Evolutionary conservation across 2,888 invertebrate genomes (phyloP), one percentile per base, ranked within the genome.

Genomic region (Tethea ocularis): DNA sequence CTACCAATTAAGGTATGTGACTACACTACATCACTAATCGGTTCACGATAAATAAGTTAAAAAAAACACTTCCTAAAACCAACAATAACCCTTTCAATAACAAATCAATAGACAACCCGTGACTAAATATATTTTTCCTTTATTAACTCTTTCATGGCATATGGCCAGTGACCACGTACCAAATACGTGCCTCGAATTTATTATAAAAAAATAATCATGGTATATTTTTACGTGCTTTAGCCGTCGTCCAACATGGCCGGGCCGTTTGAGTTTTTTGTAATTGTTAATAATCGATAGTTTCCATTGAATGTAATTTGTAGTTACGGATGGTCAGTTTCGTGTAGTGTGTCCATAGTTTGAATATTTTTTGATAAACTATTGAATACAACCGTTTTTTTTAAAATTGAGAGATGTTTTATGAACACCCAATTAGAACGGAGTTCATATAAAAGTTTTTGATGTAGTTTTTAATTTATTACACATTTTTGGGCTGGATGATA

Each of bases 61-160:
- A 20, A 17, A 41, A 17, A 41, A 46, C 17, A 46, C 46, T n/a
- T 46, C 46, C 46, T 1, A 46, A 20, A 46, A 46, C n/a, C 8
- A 46, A 46, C 46, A 46, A n/a, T 17, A 41, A 46, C 46, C 46
- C 46, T 46, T 23, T 52, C 24, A 64, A 66, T 57, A 57, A 36
- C 67, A 77, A 81, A 85, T 84, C 83, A 81, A 87, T 85, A 83
- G 78, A 83, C 77, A 81, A 80, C 69, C 74, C 78, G 77, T 85
- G 77, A 83, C 82, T 69, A 76, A 73, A 76, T 51, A 59, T 3
- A n/a, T 46, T 46, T 46, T 46, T 20, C 66, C 62, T 76, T 77
- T 68, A 75, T 77, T 62, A 76, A 82, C 82, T 82, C 82, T 75
- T 78, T 75, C 67, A 68, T 67, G 60, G 71, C 87, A 87, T 86